Conservation (phyloP, 2,113 vertebrate species). For the Pipra filicauda region DNA sequence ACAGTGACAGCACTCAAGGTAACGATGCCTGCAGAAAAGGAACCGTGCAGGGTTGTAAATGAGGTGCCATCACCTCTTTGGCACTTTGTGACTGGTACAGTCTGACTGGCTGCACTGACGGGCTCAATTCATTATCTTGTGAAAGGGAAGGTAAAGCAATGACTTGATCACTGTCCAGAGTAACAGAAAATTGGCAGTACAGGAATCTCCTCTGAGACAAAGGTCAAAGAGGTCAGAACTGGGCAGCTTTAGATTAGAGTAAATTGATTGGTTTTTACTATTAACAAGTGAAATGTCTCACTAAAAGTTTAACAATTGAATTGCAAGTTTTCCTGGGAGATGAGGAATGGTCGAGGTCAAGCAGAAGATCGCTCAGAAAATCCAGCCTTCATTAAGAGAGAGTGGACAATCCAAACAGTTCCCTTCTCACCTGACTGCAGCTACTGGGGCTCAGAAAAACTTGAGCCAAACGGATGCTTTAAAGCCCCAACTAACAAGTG, state of each 20-base stretch:
- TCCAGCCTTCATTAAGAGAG: background rate
- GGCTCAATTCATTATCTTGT: background rate
- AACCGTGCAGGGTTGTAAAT: background rate
- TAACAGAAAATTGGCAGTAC: background rate
- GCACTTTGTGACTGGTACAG: background rate
- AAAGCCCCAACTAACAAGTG: background rate
- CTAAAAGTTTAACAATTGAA: background rate
- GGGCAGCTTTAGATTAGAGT: background rate
- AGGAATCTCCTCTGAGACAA: background rate
- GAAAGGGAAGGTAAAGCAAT: conserved; percentile 24
- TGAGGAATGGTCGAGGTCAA: background rate
- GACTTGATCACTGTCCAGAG: background rate
- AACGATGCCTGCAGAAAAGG: background rate
- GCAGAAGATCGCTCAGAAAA: background rate
- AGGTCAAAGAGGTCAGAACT: background rate
- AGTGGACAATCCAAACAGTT: background rate
- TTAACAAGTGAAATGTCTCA: background rate
- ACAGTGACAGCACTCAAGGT: background rate
- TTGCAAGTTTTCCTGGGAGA: background rate
- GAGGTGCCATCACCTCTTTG: background rate
- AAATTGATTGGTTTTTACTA: background rate
- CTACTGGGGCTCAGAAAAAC: background rate
- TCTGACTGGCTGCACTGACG: background rate
- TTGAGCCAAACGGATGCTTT: background rate
- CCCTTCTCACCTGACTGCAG: background rate